Conservation (phyloP, 2,888 invertebrate genomes). For the Diogma glabrata region DNA sequence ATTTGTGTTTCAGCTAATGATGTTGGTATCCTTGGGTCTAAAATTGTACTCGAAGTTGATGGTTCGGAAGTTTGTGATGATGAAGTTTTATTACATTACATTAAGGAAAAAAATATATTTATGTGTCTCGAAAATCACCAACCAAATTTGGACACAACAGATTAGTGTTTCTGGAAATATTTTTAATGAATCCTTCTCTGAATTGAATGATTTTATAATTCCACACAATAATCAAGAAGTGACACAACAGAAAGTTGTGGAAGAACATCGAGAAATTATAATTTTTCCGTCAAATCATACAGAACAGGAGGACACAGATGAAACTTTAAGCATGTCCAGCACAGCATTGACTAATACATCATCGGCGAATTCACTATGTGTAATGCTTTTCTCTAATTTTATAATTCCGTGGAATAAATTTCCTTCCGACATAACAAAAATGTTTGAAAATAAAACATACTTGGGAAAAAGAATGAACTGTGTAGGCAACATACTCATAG, state of each 20-base stretch:
- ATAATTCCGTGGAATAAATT: constrained; percentile 1
- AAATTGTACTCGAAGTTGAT: not conserved
- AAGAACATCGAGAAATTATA: not conserved
- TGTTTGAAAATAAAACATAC: not conserved
- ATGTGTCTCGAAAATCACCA: too few relatives aligned
- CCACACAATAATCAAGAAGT: too few relatives aligned
- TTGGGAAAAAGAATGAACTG: not conserved
- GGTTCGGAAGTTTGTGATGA: not conserved
- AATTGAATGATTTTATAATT: not conserved
- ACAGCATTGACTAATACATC: not conserved
- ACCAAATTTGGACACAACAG: not conserved
- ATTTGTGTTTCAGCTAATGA: not conserved
- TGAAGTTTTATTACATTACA: not conserved
- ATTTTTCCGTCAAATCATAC: not conserved
- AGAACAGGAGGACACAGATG: not conserved
- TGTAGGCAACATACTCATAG: not conserved
- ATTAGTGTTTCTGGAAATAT: not conserved
- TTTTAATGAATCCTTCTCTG: not conserved
- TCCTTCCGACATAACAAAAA: not conserved
- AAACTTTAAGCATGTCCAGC: not conserved
- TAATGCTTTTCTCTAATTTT: not conserved
- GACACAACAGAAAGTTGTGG: not conserved
- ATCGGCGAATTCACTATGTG: not conserved
- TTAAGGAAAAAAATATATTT: not conserved
- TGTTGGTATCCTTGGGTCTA: not conserved